A percentile compares a stretch with the other conserved stretches of the same genome.
Conservation (phyloP, 1,140 invertebrate species). For the Procambarus clarkii region DNA sequence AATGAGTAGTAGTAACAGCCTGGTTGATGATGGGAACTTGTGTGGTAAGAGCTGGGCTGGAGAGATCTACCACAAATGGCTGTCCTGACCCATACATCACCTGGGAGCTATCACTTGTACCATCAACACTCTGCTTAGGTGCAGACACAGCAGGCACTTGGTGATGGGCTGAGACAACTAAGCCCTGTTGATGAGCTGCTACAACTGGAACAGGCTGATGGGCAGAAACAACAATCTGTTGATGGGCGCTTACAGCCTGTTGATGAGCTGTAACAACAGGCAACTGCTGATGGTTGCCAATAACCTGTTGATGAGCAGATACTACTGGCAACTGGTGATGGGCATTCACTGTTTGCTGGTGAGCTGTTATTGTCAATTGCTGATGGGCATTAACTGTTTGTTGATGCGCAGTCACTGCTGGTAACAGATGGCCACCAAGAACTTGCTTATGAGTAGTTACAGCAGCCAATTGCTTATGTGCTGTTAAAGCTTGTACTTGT, state of each 20-base stretch:
- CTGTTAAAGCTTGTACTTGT: conserved; percentile 16
- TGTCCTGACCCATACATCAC: conserved; percentile 46
- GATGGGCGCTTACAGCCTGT: conserved; percentile 19
- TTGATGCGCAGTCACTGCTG: conserved; percentile 56
- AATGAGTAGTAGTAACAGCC: conserved; percentile 21
- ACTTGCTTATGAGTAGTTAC: conserved; percentile 29
- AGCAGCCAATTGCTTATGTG: conserved; percentile 32
- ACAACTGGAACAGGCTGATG: conserved; percentile 46
- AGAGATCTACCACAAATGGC: conserved; percentile 61
- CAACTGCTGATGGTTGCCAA: conserved; percentile 33
- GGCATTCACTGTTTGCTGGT: conserved; percentile 41
- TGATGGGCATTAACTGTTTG: conserved; percentile 32
- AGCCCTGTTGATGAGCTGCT: conserved; percentile 49
- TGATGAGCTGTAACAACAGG: conserved; percentile 49
- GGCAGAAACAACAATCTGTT: conserved; percentile 39
- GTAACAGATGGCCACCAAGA: conserved; percentile 33
- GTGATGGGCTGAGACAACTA: conserved; percentile 48
- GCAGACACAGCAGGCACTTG: conserved; percentile 52
- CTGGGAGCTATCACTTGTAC: conserved; percentile 21
- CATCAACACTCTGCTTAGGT: conserved; percentile 26
- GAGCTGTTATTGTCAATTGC: conserved; percentile 44
- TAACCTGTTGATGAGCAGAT: conserved; percentile 45
- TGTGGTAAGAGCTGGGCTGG: conserved; percentile 50
- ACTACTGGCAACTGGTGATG: conserved; percentile 37
- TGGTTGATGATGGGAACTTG: conserved; percentile 34